Evolutionary conservation across 2,113 vertebrate species (phyloP), one percentile per base, ranked within the genome.

Genomic region (Dromas ardeola): DNA sequence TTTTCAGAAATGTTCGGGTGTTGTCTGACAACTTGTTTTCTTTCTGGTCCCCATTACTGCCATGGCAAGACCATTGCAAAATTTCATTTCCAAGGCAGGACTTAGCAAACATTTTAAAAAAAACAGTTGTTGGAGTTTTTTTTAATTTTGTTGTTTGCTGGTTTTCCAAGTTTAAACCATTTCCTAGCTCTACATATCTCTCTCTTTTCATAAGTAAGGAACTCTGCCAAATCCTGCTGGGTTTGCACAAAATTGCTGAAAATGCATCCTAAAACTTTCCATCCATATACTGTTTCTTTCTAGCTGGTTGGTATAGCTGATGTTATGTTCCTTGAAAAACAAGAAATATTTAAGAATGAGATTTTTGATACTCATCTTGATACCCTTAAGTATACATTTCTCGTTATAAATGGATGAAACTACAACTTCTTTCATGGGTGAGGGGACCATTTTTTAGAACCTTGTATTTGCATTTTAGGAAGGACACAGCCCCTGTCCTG

Each of bases 61-160:
- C 5, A 42, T 16, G 27, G 55, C 4, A 73, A 70, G 27, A 77
- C 4, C 21, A 34, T 12, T 73, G 36, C 3, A 74, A 88, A 70
- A 74, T 49, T 86, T 70, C 11, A 19, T 9, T 83, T 92, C 43
- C 15, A 29, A 40, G 11, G 34, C 3, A 79, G 13, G 10, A 80
- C 9, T 67, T n/a, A 23, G 9, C 6, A 82, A 88, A 65, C 2
- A 52, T 71, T 94, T 67, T 2, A 19, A 79, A 29, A 81, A 81
- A n/a, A 4, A 1, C 1, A 8, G 5, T 22, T 27, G 5, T 18
- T 42, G 3, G 3, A 34, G 3, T 0, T 3, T 12, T 17, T 15
- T 42, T 34, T 20, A 32, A 47, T 58, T 55, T 82, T 81, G 4
- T 3, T 25, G 0, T 42, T 73, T 73, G 11, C 2, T 62, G 2